Percentiles rank a stretch among this genome's conserved stretches.
phyloP scores from a whole-genome alignment of 2,113 vertebrate genomes.

The Catharus minimus region DNA sequence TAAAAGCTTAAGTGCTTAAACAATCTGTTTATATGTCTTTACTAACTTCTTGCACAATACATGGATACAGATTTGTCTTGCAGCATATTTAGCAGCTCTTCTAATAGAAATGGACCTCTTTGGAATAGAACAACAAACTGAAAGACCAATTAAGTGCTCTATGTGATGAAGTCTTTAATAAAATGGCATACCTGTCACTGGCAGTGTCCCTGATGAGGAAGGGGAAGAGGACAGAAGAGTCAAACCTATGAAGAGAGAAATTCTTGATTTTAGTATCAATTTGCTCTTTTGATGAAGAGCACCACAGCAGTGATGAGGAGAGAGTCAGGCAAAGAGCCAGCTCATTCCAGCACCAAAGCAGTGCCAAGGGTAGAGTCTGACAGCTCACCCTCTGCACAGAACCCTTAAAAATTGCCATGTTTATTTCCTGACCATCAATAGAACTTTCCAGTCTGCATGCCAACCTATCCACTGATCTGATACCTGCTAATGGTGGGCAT shows the following conservation, averaged over 20 bases:
- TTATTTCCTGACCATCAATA: background rate
- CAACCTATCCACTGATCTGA: background rate
- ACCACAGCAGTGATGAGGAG: background rate
- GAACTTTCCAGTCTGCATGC: background rate
- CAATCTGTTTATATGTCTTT: background rate
- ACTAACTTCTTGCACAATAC: background rate
- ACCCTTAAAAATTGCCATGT: background rate
- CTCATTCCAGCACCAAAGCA: background rate
- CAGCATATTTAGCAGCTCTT: background rate
- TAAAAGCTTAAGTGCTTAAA: background rate
- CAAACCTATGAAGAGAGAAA: conserved; percentile 15
- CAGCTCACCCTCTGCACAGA: background rate
- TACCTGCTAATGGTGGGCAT: background rate
- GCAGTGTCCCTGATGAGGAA: background rate
- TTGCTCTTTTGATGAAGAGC: background rate
- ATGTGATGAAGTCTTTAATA: background rate
- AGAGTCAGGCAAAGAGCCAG: background rate
- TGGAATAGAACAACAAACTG: background rate
- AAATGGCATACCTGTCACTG: conserved; percentile 10
- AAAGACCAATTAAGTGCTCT: background rate
- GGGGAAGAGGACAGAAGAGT: background rate
- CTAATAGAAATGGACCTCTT: background rate
- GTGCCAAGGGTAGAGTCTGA: background rate
- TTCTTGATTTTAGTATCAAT: background rate
- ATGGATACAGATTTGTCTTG: background rate